These are phyloP conservation scores for Phoebastria nigripes DNA, from an alignment of 2,797 vertebrate genomes.

Conservation along the genomic window DNA sequence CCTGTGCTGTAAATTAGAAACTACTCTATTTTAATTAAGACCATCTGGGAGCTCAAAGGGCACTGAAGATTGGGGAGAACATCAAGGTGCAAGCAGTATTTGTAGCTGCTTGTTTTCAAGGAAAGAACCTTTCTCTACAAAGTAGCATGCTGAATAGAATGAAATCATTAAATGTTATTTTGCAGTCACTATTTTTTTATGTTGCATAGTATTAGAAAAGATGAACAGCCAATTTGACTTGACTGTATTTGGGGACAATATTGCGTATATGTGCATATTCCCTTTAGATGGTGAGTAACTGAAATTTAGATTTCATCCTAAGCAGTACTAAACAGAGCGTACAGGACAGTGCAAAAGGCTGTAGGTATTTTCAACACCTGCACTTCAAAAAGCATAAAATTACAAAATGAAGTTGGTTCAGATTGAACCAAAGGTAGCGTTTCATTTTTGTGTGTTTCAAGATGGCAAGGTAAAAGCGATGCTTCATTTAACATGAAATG, in stretches of 20 bases:
- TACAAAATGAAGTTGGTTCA: background rate
- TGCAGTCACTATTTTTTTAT: background rate
- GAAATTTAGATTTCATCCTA: background rate
- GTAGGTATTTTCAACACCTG: background rate
- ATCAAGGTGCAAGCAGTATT: background rate
- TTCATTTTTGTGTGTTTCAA: background rate
- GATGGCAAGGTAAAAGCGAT: background rate
- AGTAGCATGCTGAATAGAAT: background rate
- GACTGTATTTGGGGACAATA: background rate
- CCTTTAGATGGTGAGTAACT: background rate
- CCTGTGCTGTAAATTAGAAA: constrained; percentile 68
- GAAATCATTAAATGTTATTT: background rate
- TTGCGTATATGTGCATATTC: background rate
- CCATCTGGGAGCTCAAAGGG: constrained; percentile 31
- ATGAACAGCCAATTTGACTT: background rate
- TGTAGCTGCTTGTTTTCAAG: background rate
- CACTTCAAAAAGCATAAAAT: background rate
- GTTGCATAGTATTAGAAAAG: background rate
- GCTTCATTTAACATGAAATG: background rate
- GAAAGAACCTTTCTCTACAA: background rate
- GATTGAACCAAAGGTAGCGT: background rate
- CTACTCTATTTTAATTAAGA: constrained; percentile 54
- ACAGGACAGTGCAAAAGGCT: background rate
- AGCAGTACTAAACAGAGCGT: background rate
- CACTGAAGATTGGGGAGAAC: background rate